phyloP scores from a whole-genome alignment of 2,113 vertebrate species.

The Myotis davidii region DNA sequence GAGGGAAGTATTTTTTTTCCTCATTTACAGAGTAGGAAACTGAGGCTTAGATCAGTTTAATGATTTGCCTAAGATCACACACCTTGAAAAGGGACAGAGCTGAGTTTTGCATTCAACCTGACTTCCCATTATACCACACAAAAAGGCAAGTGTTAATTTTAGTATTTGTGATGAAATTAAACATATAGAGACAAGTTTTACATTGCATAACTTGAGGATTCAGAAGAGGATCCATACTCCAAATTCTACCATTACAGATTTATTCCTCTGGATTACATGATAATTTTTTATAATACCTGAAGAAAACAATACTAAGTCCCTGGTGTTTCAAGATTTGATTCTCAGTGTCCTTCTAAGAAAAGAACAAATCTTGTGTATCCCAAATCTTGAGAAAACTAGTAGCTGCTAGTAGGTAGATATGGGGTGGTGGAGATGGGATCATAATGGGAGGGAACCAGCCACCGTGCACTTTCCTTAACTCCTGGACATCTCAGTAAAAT shows the following conservation, averaged over 20 bases:
- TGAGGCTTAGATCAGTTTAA: background rate
- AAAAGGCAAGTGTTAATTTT: slow-evolving; percentile 16
- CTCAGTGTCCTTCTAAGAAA: background rate
- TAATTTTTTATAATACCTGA: background rate
- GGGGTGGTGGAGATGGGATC: background rate
- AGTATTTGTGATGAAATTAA: slow-evolving; percentile 28
- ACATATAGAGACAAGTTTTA: background rate
- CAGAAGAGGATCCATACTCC: background rate
- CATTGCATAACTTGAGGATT: background rate
- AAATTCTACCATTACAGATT: background rate
- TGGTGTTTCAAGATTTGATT: background rate
- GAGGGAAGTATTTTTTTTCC: background rate
- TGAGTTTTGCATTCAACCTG: background rate
- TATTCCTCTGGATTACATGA: slow-evolving; percentile 41
- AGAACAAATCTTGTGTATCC: background rate
- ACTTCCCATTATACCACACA: background rate
- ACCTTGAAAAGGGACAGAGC: background rate
- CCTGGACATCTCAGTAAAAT: background rate
- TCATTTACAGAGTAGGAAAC: background rate
- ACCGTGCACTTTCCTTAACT: background rate
- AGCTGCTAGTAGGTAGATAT: background rate
- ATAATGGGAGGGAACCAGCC: background rate
- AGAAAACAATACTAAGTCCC: background rate
- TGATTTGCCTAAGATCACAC: background rate
- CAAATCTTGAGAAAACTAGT: slow-evolving; percentile 10